phyloP scores from a whole-genome alignment of 2,797 vertebrate species.

The Mallotus villosus region DNA sequence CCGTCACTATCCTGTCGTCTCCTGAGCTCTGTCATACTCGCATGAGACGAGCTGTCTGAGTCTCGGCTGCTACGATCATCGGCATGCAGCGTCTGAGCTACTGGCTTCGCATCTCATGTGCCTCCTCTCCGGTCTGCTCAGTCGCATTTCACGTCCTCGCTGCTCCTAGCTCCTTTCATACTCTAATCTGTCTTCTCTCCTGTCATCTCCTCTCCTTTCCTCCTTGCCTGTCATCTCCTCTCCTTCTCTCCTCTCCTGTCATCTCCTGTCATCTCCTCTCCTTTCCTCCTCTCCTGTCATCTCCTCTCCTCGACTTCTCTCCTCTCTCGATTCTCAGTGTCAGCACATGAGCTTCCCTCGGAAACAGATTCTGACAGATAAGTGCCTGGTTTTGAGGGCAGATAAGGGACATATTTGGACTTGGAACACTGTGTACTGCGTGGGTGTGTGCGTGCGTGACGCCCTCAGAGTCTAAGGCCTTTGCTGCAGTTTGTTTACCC shows the following conservation, averaged over 20 bases:
- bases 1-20: background rate
- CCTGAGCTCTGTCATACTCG: background rate
- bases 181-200: background rate
- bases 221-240: conserved; percentile 49
- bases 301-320: background rate
- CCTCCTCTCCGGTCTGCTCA: conserved; percentile 51
- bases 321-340: background rate
- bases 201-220: background rate
- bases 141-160: too few species aligned
- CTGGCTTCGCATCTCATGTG: too few species aligned
- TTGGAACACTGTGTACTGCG: background rate
- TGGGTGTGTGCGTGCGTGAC: background rate
- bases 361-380: background rate
- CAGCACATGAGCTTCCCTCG: background rate
- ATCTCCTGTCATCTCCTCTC: background rate
- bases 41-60: too few species aligned
- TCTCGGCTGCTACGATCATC: too few species aligned
- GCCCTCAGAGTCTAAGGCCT: background rate
- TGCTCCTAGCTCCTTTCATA: conserved; percentile 21
- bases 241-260: conserved; percentile 26
- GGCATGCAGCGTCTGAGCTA: too few species aligned
- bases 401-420: too few species aligned
- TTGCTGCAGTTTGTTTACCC: conserved; percentile 17
- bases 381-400: background rate
- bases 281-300: background rate